A percentile compares a stretch with the other conserved stretches of the same genome.
phyloP scores from a whole-genome alignment of 2,888 invertebrate species.

The Caenorhabditis doughertyi region DNA sequence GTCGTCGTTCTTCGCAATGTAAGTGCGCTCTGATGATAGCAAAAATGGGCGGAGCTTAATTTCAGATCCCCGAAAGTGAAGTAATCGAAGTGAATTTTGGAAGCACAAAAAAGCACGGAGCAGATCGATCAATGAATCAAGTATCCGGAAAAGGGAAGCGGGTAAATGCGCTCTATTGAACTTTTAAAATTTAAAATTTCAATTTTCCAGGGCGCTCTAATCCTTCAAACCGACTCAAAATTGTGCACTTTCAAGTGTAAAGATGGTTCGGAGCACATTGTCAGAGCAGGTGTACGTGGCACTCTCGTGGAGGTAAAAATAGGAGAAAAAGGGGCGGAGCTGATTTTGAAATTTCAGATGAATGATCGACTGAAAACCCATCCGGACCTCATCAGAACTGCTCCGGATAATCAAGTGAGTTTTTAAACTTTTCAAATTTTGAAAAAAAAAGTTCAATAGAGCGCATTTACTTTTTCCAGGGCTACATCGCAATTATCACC shows the following conservation, averaged over 20 bases:
- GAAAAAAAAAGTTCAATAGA: background rate
- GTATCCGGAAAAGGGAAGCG: slow-evolving; percentile 73
- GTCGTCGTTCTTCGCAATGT: slow-evolving; percentile 69
- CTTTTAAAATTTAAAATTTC: background rate
- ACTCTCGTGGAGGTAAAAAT: slow-evolving; percentile 71
- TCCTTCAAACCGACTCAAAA: slow-evolving; percentile 72
- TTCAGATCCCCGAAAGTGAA: slow-evolving; percentile 65
- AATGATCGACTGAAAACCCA: slow-evolving; percentile 70
- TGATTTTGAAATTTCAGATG: too few relatives aligned
- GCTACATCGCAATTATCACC: slow-evolving; percentile 72
- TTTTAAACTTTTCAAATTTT: background rate
- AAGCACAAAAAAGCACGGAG: slow-evolving; percentile 67
- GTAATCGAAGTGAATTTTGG: slow-evolving; percentile 72
- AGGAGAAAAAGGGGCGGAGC: too few relatives aligned
- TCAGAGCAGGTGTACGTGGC: slow-evolving; percentile 72
- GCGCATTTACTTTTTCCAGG: slow-evolving; percentile 45
- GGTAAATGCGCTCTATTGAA: slow-evolving; percentile 26
- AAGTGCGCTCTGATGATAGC: background rate
- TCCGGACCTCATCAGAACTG: slow-evolving; percentile 73
- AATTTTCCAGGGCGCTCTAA: slow-evolving; percentile 67
- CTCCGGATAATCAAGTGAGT: slow-evolving; percentile 70
- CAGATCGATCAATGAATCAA: slow-evolving; percentile 66
- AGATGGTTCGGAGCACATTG: slow-evolving; percentile 67
- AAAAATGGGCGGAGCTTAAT: background rate
- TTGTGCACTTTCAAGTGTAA: slow-evolving; percentile 70